Evolutionary conservation across 2,797 vertebrate genomes (phyloP), one percentile per base, ranked within the genome.

Genomic region (Decapterus maruadsi): DNA sequence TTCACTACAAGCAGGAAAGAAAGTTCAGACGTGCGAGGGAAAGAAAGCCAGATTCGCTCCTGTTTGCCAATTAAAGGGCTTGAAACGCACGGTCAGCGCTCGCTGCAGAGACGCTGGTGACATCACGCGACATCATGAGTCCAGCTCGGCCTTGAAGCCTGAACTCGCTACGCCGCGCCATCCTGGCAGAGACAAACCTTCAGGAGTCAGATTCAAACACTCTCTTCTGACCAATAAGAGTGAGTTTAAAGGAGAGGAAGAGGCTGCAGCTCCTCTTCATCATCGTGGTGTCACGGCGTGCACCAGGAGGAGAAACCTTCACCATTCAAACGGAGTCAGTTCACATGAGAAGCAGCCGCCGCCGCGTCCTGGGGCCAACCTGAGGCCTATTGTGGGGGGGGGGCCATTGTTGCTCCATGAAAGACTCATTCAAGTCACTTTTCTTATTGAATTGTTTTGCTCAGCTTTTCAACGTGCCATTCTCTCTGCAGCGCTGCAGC

Each of bases 371-470:
- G 91, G 90, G 93, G 93, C 89, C 71, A 93, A 93, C 94, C 91
- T 93, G 84, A 93, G 87, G 83, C 85, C 87, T 85, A 92, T 93
- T 94, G 93, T 94, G 26, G 26, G 87, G 77, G 87, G 77, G 65
- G 6, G 56, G 50, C 86, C 83, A 94, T 95, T 95, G 95, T 95
- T 90, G 76, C 73, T 66, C 70, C 77, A 92, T 95, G 92, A 95
- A 95, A 95, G 94, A 81, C 90, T 80, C 92, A 94, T 95, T 95
- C 94, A 95, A 95, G 94, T 95, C 93, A 94, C 92, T 94, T 94
- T 88, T 92, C 89, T 91, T 91, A 95, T 94, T 94, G 90, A 94
- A 95, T 95, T 94, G 93, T 95, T 95, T 94, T 90, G 89, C 71
- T 93, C 89, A 87, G 93, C 91, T 90, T 95, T 95, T 94, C 91